phyloP scores from a whole-genome alignment of 2,113 vertebrate genomes.

The Vicugna pacos region DNA sequence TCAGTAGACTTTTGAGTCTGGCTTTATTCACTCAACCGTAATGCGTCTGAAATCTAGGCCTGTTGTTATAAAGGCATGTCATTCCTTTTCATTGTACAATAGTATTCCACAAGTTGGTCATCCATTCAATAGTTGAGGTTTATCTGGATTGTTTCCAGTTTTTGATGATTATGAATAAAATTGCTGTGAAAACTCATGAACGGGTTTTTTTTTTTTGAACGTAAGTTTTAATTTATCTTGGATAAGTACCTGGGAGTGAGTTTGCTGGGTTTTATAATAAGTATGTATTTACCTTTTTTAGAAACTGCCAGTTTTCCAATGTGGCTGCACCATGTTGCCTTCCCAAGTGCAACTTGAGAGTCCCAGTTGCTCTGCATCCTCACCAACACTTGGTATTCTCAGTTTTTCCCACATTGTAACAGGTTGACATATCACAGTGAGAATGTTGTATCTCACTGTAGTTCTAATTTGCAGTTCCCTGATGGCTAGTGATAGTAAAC shows the following conservation, averaged over 20 bases:
- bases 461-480: neutral
- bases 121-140: neutral
- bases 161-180: constrained; percentile 12
- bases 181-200: neutral
- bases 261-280: neutral
- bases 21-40: neutral
- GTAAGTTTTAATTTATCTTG: neutral
- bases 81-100: neutral
- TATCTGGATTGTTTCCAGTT: neutral
- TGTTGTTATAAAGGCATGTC: neutral
- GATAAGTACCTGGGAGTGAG: neutral
- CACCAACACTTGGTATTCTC: too few relatives aligned
- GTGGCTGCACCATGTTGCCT: neutral
- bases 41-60: neutral
- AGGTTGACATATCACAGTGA: too few relatives aligned
- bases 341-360: neutral
- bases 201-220: neutral
- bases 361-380: neutral
- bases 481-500: neutral
- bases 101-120: neutral
- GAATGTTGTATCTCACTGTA: neutral
- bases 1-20: neutral
- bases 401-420: neutral
- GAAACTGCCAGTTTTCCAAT: neutral
- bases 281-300: neutral